These are phyloP conservation scores for Dromas ardeola DNA, from an alignment of 2,113 vertebrate species.

Conservation along the genomic window DNA sequence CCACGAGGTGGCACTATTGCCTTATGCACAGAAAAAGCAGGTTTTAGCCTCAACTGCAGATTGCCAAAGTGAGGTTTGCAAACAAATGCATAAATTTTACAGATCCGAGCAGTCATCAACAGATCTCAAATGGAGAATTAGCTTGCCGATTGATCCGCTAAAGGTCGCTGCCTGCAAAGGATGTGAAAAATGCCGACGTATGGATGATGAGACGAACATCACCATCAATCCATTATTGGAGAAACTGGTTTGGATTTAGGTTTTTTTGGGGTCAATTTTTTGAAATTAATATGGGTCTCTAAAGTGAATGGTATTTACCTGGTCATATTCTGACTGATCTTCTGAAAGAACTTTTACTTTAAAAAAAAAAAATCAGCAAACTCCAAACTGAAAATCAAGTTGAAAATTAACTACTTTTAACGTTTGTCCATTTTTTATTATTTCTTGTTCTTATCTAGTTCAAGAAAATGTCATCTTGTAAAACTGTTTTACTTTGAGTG, in stretches of 20 bases:
- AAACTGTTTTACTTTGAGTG: not conserved
- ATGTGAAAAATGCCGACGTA: not conserved
- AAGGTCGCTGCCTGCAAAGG: not conserved
- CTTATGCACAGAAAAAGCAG: not conserved
- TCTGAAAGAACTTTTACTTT: not conserved
- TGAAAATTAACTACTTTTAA: not conserved
- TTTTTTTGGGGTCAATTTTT: not conserved
- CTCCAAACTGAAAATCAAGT: not conserved
- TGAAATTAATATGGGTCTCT: not conserved
- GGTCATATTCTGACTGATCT: not conserved
- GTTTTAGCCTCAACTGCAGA: rapidly evolving
- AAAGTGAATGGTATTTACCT: not conserved
- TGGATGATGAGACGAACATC: not conserved
- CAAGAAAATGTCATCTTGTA: not conserved
- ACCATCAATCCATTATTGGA: not conserved
- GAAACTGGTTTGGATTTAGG: not conserved
- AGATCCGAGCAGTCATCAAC: not conserved
- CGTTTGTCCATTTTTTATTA: not conserved
- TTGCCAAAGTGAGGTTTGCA: not conserved
- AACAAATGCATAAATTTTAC: not conserved
- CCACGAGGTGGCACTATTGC: conserved; percentile 76
- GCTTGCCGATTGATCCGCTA: not conserved
- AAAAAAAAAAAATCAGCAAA: too few species aligned
- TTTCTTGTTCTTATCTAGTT: not conserved
- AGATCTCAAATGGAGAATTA: not conserved